Base-by-base conservation (phyloP, 2,888 invertebrate species). In the Standfussiana lucernea region DNA sequence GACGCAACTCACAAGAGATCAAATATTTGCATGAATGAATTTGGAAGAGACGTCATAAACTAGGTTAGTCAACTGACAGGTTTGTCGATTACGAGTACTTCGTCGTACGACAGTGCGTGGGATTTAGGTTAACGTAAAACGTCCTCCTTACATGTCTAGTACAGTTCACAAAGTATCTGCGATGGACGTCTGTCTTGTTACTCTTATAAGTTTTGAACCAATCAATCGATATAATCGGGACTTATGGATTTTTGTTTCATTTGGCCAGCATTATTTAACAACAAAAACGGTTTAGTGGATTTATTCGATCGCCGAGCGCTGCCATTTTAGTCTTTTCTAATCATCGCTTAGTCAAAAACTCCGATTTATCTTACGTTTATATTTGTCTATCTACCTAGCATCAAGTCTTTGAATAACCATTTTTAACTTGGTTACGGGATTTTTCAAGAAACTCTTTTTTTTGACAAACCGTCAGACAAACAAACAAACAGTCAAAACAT, bases 21-120 rank as follows among this genome's bases (percentile, higher is more conserved):
- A 45, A 82, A 77, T 59, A 80, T 82, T 82, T 66, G 40, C 61
- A 66, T 82, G 59, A 61, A 76, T 76, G 77, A 61, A 76, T 76
- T 70, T 50, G 15, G 65, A 66, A 61, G 42, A 64, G 50, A 21
- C 47, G 10, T 28, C 53, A 50, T 45, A 53, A 80, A 82, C 59
- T 76, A n/a, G 77, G 50, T 69, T 53, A 69, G 37, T 28, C 56
- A 40, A 59, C 42, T 53, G 68, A 68, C 56, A 74, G 28, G 68
- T 56, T 42, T 62, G 68, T 80, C 28, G 59, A 59, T 50, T 45
- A 24, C 15, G 59, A 32, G 5, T 71, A 21, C 15, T 53, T 68
- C 11, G 18, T 2, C 24, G 8, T 59, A 53, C 37, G 5, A 32
- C 7, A 42, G 10, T 32, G 64, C 56, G 42, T 81, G 40, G 56